Base-by-base conservation (phyloP, 2,888 invertebrate genomes). In the Microdon myrmicae region DNA sequence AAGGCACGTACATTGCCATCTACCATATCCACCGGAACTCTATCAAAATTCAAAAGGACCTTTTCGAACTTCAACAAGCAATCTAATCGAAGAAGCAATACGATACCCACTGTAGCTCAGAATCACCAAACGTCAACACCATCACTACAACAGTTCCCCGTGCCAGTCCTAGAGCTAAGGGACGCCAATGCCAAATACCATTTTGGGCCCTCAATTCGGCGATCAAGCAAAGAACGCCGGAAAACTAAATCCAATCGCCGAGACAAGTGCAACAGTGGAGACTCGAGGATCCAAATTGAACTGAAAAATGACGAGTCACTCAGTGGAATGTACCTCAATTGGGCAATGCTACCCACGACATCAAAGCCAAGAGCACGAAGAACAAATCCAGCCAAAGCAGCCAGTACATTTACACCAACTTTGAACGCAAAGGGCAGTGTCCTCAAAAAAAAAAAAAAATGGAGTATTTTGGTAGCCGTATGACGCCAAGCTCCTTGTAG, bases 231-330 rank as follows among this genome's bases (percentile, higher is more conserved):
- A 74, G 88, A 89, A 72, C 81, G 86, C 47, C 87, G 87, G 71
- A 86, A 86, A 74, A 86, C 84, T 68, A 88, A 88, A 76, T 85
- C 86, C 44, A 86, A 86, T 51, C 82, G 88, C 53, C 86, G 84
- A 70, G 85, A 87, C 68, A 89, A 88, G 76, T 88, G 88, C 77
- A 87, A 87, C 77, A 88, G 87, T 73, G 88, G 88, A 3, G 88
- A 89, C 77, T 88, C 87, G 61, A 88, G 89, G 67, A 88, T 88
- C 72, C 87, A 88, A 78, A 85, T 88, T 69, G 87, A 87, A 81
- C 64, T 79, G 28, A 80, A 80, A 77, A 83, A 77, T 72, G 77
- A 76, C 61, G 77, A 78, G 32, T 74, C 74, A 37, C 77, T 71
- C 69, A 71, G 72, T 12, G 67, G 56, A 64, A 53, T 56, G 39